phyloP scores from a whole-genome alignment of 1,140 invertebrate species.

The Pogonognathellus flavescens region DNA sequence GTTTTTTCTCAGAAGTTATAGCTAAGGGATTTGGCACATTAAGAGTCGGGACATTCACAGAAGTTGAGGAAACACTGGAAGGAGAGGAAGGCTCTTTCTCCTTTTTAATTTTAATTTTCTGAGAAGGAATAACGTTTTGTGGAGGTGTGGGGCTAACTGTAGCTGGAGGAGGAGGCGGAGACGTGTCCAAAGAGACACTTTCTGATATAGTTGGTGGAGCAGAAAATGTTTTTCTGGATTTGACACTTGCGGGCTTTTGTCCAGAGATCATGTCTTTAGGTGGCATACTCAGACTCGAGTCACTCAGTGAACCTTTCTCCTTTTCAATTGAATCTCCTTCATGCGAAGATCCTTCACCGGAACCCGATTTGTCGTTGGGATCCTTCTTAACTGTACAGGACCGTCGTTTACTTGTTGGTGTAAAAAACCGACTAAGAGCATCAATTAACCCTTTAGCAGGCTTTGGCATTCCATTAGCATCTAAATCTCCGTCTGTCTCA shows the following conservation, averaged over 20 bases:
- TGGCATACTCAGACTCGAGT: conserved; percentile 28
- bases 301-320: conserved; percentile 17
- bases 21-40: conserved; percentile 17
- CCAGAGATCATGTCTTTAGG: conserved; percentile 15
- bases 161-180: neutral
- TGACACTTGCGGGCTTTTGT: conserved; percentile 59
- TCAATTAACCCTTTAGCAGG: conserved; percentile 65
- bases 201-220: conserved; percentile 57
- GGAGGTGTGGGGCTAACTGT: conserved; percentile 1
- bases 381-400: conserved; percentile 64
- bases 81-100: conserved; percentile 24
- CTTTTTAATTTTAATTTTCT: conserved; percentile 43
- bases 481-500: conserved; percentile 58
- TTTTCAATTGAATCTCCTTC: conserved; percentile 47
- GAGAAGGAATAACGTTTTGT: neutral
- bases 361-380: conserved; percentile 29
- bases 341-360: conserved; percentile 40
- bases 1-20: neutral
- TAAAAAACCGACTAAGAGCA: conserved; percentile 70
- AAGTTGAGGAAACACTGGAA: conserved; percentile 34
- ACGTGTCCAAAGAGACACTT: neutral
- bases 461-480: conserved; percentile 54
- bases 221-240: conserved; percentile 51
- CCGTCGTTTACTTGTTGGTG: conserved; percentile 68
- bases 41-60: neutral